Base-by-base conservation (phyloP, 2,797 vertebrate genomes). In the Anisognathus igniventris region DNA sequence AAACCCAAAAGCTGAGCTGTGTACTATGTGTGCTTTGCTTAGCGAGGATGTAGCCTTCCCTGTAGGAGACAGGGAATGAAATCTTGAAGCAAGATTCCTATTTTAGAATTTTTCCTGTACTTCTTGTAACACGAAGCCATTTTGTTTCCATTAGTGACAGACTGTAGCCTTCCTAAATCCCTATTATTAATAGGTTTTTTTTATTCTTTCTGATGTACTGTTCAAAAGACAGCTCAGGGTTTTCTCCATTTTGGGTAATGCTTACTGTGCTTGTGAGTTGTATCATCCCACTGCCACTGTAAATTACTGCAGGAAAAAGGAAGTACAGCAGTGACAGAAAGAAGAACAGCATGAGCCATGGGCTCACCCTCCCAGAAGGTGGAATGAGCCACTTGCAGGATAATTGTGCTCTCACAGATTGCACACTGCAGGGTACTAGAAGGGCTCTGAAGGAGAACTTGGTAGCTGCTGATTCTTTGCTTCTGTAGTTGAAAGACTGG, bases 361-460 rank as follows among this genome's bases (percentile, higher is more conserved):
- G 53, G 44, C 66, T 93, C 20, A 24, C 33, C 44, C 82, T 88
- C 83, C 54, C 74, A 92, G 71, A 78, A 83, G 62, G 74, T 35
- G 45, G 76, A 83, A 86, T 18, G 62, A 92, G 76, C 25, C 64
- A 27, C 94, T 88, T n/a, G 51, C 4, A 30, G 80, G 66, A 61
- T 95, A 90, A 90, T 74, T 80, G 83, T 64, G 83, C 31, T 1
- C 68, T 92, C 86, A 35, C 42, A 70, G 86, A 57, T 57, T 81
- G 79, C 67, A 85, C 67, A 10, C 88, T 92, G 94, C 92, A 85
- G 90, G 88, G 45, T 72, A 53, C 74, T 91, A 31, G 82, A 72
- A 6, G 0, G 2, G 42, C 42, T 64, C 30, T 70, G 30, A 92
- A 78, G 65, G 33, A 88, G 73, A 94, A 76, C 44, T 45, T 93